These are phyloP conservation scores for Spodoptera picta DNA, from an alignment of 2,888 invertebrate species.

Conservation along the genomic window DNA sequence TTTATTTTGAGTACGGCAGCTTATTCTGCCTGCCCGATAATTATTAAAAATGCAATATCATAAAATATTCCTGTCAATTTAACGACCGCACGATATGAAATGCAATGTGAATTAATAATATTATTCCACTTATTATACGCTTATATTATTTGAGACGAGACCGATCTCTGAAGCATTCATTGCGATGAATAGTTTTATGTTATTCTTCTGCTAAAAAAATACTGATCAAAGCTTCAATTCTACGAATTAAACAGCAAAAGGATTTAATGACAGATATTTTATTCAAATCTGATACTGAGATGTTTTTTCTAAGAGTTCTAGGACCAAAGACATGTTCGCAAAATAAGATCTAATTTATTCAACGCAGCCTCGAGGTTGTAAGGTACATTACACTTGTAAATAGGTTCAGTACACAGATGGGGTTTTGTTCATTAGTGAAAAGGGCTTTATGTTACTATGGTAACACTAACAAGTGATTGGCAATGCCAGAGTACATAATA, in stretches of 20 bases:
- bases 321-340: slow-evolving; percentile 8
- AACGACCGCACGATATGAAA: slow-evolving; percentile 32
- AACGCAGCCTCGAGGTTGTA: not conserved
- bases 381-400: slow-evolving; percentile 7
- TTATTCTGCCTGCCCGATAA: slow-evolving; percentile 22
- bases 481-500: slow-evolving; percentile 37
- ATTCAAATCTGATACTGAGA: no score
- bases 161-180: not conserved
- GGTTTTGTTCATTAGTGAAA: slow-evolving; percentile 12
- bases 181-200: not conserved
- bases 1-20: slow-evolving; percentile 15
- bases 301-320: not conserved
- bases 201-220: not conserved
- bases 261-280: no score
- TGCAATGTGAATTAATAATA: slow-evolving; percentile 27
- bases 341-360: slow-evolving; percentile 13
- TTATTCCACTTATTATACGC: slow-evolving; percentile 12
- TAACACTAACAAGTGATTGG: slow-evolving; percentile 40
- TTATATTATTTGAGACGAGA: slow-evolving; percentile 1
- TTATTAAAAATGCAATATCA: slow-evolving; percentile 40
- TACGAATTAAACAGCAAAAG: no score
- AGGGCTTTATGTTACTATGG: slow-evolving; percentile 22
- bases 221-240: no score
- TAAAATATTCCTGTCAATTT: slow-evolving; percentile 29
- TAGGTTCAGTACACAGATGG: slow-evolving; percentile 13